A percentile compares a stretch with the other conserved stretches of the same genome.
Evolutionary conservation across 1,140 invertebrate species (phyloP).

Genomic region (Drosophila parvula): DNA sequence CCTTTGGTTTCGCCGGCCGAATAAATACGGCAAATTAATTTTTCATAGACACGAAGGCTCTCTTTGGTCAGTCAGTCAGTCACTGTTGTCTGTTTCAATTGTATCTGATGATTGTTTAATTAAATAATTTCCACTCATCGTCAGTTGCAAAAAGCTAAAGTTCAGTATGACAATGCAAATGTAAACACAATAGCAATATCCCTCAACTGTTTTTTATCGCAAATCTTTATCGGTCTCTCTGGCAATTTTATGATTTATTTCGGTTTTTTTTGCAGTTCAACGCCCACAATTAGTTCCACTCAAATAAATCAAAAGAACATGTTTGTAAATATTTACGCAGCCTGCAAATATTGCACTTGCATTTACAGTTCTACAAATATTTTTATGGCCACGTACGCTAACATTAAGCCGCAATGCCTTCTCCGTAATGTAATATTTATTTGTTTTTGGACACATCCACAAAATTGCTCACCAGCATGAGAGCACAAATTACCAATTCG

Average conservation of each 20-base stretch:
- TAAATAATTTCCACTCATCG: constrained; percentile 68
- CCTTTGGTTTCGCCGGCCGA: constrained; percentile 11
- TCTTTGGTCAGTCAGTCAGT: constrained; percentile 15
- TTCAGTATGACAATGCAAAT: constrained; percentile 58
- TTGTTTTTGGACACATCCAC: constrained; percentile 53
- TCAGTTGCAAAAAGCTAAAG: constrained; percentile 29
- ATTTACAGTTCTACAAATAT: constrained; percentile 28
- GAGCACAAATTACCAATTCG: constrained; percentile 42
- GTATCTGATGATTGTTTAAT: constrained; percentile 68
- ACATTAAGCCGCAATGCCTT: constrained; percentile 64
- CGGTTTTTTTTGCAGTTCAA: constrained; percentile 76
- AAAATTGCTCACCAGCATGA: constrained; percentile 45
- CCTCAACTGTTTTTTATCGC: constrained; percentile 31
- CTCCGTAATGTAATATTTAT: constrained; percentile 66
- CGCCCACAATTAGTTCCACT: constrained; percentile 82
- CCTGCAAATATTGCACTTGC: constrained; percentile 45
- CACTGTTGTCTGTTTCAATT: constrained; percentile 22
- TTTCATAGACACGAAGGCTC: constrained; percentile 67
- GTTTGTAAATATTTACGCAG: constrained; percentile 67
- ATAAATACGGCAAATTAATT: constrained; percentile 67
- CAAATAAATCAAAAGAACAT: constrained; percentile 81
- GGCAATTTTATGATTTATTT: constrained; percentile 52
- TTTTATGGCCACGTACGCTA: constrained; percentile 54
- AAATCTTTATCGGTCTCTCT: constrained; percentile 43
- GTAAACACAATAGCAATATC: constrained; percentile 23